These are phyloP conservation scores for Pristionchus maxplancki DNA, from an alignment of 2,888 invertebrate genomes.

Conservation along the genomic window DNA sequence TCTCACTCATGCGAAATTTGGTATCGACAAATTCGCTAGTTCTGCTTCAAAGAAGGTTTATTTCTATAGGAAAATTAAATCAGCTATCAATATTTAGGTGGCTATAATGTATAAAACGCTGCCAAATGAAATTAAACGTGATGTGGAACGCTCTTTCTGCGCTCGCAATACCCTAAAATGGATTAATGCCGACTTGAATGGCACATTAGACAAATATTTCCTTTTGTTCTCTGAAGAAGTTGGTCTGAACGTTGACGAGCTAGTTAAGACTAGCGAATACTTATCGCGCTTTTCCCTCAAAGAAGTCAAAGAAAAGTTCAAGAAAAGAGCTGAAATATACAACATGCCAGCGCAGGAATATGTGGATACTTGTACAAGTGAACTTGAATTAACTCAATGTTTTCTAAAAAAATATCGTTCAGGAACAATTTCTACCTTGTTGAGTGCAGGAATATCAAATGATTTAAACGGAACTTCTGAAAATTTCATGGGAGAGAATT, in stretches of 20 bases:
- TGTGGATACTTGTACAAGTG: not conserved
- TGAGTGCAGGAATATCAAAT: too few species aligned
- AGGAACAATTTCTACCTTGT: too few species aligned
- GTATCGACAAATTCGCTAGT: too few species aligned
- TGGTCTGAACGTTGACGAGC: not conserved
- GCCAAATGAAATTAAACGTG: not conserved
- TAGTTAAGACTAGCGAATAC: not conserved
- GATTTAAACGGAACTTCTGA: too few species aligned
- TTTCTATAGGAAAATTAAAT: too few species aligned
- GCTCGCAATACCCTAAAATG: not conserved
- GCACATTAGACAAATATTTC: too few species aligned
- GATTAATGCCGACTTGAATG: not conserved
- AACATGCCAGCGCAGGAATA: not conserved
- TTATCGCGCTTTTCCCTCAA: not conserved
- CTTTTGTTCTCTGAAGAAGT: not conserved
- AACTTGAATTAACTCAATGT: too few species aligned
- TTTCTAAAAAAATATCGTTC: too few species aligned
- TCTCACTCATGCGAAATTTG: too few species aligned
- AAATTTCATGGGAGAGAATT: too few species aligned
- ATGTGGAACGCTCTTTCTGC: not conserved
- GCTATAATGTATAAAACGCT: not conserved
- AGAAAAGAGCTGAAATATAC: not conserved
- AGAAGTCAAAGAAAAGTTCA: not conserved
- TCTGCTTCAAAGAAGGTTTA: too few species aligned
- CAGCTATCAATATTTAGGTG: not conserved